phyloP scores from a whole-genome alignment of 35 echinoderm and acorn worm species.

The Hemicentrotus pulcherrimus region DNA sequence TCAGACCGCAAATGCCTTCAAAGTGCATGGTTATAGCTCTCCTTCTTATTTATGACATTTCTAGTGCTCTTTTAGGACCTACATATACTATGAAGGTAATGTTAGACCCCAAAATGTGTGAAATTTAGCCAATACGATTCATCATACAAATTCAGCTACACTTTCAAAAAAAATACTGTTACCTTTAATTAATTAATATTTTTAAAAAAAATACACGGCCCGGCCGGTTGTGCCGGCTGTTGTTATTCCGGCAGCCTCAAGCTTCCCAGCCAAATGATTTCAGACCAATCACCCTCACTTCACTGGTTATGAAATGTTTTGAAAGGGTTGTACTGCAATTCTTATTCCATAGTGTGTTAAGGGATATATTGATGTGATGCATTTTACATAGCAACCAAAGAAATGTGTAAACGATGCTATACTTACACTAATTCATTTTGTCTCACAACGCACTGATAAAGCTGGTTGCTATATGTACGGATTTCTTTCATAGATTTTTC shows the following conservation, averaged over 20 bases:
- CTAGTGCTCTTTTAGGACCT: too few relatives aligned
- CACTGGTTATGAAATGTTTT: too few relatives aligned
- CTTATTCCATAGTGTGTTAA: background rate
- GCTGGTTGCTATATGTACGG: background rate
- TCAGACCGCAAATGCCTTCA: too few relatives aligned
- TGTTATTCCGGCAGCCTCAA: constrained; percentile 7
- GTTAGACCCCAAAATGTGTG: too few relatives aligned
- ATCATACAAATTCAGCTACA: too few relatives aligned
- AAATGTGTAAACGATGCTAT: background rate
- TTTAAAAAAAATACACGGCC: too few relatives aligned
- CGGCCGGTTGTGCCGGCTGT: background rate
- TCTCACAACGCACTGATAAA: background rate
- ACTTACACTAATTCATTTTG: background rate
- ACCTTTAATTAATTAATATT: too few relatives aligned
- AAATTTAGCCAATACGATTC: too few relatives aligned
- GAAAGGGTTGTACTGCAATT: background rate
- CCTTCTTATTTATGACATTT: too few relatives aligned
- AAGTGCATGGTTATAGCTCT: too few relatives aligned
- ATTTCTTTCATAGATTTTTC: background rate
- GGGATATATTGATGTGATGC: background rate
- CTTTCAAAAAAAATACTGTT: too few relatives aligned
- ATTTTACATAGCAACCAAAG: background rate
- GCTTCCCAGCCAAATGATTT: constrained; percentile 1
- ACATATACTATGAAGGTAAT: too few relatives aligned
- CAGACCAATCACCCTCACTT: background rate